phyloP scores from a whole-genome alignment of 2,113 vertebrate genomes.

The Cyphomyrus discorhynchus region DNA sequence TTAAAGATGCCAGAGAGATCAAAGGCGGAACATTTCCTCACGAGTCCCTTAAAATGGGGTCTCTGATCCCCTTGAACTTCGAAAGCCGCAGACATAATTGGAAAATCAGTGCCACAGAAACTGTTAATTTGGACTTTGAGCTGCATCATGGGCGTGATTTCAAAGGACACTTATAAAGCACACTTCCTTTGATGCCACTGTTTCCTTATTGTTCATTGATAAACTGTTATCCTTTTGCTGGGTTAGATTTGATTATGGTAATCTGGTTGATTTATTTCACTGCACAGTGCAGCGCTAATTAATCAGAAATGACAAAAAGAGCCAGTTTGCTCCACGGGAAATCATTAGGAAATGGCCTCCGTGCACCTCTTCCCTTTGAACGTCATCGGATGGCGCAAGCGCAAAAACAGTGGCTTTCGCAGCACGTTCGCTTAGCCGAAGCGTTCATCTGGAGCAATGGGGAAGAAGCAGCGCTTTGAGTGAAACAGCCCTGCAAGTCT shows the following conservation, averaged over 20 bases:
- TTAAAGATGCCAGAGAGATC: slow-evolving; percentile 4
- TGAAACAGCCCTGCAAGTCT: not conserved
- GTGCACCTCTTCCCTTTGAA: not conserved
- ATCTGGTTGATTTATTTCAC: slow-evolving; percentile 5
- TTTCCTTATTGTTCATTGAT: not conserved
- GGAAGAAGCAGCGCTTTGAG: not conserved
- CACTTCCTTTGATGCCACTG: not conserved
- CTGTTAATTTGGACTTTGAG: not conserved
- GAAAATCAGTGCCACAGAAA: slow-evolving; percentile 1
- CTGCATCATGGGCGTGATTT: not conserved
- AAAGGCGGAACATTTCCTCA: not conserved
- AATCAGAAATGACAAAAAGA: slow-evolving; percentile 2
- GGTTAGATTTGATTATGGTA: not conserved
- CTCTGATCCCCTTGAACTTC: not conserved
- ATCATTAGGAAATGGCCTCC: not conserved
- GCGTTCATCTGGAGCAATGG: not conserved
- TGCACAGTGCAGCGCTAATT: not conserved
- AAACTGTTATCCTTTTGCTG: not conserved
- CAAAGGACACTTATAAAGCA: not conserved
- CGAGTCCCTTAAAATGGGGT: not conserved
- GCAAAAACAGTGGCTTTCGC: not conserved
- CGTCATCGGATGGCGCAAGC: not conserved
- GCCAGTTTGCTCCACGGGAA: not conserved
- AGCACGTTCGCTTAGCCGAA: not conserved
- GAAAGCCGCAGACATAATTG: not conserved